Percentiles rank a stretch among this genome's conserved stretches.
Evolutionary conservation across 1,140 invertebrate species (phyloP).

Genomic region (Zaprionus ornatus): DNA sequence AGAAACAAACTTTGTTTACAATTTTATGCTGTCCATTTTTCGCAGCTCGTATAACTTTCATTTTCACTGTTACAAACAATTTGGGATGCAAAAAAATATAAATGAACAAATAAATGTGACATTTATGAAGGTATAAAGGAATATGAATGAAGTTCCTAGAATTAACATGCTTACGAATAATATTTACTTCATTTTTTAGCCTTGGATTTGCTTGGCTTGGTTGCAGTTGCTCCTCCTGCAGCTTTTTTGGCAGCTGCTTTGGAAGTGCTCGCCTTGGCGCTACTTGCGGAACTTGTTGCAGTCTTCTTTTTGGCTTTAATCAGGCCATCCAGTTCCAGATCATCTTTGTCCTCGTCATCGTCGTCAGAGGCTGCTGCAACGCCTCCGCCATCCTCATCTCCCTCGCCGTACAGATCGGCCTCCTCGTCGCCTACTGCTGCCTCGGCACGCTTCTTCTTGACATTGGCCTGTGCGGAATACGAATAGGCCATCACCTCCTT

Average conservation of each 20-base stretch:
- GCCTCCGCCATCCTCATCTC: constrained; percentile 69
- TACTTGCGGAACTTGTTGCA: constrained; percentile 27
- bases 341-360: constrained; percentile 86
- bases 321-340: constrained; percentile 89
- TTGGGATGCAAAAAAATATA: constrained; percentile 17
- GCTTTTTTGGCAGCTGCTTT: constrained; percentile 54
- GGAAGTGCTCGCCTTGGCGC: constrained; percentile 49
- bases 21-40: background rate
- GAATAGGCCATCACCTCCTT: constrained; percentile 90
- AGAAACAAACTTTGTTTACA: background rate
- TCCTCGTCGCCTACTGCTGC: constrained; percentile 72
- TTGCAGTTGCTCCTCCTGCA: constrained; percentile 14
- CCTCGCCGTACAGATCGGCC: constrained; percentile 54
- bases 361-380: constrained; percentile 68
- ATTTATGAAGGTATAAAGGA: background rate
- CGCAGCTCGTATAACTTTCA: background rate
- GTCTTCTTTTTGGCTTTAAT: constrained; percentile 86
- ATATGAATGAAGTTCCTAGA: constrained; percentile 8
- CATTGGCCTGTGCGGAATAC: constrained; percentile 87
- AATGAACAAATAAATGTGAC: background rate
- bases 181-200: constrained; percentile 51
- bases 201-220: constrained; percentile 62
- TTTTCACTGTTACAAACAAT: constrained; percentile 1
- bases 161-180: constrained; percentile 14
- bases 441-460: constrained; percentile 86